Conservation (phyloP, 2,797 vertebrate species). For the Sebastes dallii region DNA sequence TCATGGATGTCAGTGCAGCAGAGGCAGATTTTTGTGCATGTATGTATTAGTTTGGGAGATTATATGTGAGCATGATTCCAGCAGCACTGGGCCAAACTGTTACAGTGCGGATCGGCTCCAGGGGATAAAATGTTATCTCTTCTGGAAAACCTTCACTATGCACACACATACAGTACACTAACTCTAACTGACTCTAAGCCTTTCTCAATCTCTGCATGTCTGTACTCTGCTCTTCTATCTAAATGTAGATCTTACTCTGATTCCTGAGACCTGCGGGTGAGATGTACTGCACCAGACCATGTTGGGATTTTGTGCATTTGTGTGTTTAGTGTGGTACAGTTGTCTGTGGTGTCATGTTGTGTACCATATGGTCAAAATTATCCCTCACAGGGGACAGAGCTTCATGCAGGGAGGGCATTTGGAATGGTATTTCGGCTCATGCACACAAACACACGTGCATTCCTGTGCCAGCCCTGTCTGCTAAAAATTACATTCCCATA, state of each 20-base stretch:
- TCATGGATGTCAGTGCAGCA: not conserved
- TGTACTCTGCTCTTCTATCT: conserved; percentile 26
- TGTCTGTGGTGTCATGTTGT: conserved; percentile 40
- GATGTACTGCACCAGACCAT: not conserved
- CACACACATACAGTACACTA: not conserved
- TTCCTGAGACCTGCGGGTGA: conserved; percentile 20
- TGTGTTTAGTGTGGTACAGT: conserved; percentile 14
- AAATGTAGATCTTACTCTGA: conserved; percentile 48
- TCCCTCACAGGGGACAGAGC: conserved; percentile 36
- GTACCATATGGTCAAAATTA: conserved; percentile 63
- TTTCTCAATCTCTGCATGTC: conserved; percentile 33
- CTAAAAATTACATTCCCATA: too few species aligned
- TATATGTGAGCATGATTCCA: conserved; percentile 20
- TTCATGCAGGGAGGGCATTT: conserved; percentile 30
- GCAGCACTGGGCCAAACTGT: conserved; percentile 29
- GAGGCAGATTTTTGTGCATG: not conserved
- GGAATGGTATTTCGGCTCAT: not conserved
- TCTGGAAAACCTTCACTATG: conserved; percentile 28
- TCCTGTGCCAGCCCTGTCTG: not conserved
- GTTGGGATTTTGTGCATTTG: conserved; percentile 13
- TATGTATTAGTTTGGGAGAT: not conserved
- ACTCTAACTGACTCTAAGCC: conserved; percentile 16
- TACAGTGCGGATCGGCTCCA: conserved; percentile 36
- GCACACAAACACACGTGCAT: not conserved
- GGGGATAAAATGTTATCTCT: conserved; percentile 43